These are phyloP conservation scores for Argynnis bischoffii DNA, from an alignment of 2,888 invertebrate species.

Conservation along the genomic window DNA sequence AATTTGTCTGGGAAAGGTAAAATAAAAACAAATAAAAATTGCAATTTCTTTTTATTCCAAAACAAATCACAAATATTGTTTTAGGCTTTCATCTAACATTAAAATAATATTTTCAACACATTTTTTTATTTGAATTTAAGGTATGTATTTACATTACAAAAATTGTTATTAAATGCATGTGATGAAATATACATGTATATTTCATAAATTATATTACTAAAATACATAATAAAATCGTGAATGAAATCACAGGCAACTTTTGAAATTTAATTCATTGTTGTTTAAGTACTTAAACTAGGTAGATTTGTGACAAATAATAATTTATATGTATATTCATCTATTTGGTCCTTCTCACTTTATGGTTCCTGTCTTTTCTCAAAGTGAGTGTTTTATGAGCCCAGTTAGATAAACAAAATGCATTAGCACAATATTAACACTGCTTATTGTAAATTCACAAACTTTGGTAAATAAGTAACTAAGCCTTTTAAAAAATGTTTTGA, in stretches of 20 bases:
- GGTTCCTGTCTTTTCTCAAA: not conserved
- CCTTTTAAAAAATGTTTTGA: no score
- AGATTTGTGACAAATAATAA: slow-evolving; percentile 12
- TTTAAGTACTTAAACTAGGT: slow-evolving; percentile 21
- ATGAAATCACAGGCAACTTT: slow-evolving; percentile 16
- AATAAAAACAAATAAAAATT: slow-evolving; percentile 6
- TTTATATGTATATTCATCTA: not conserved
- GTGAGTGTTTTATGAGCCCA: no score
- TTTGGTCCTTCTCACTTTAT: slow-evolving; percentile 20
- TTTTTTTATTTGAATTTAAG: not conserved
- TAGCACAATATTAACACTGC: no score
- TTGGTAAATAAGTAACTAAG: no score
- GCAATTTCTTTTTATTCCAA: slow-evolving; percentile 10
- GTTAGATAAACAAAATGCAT: no score
- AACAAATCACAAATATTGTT: slow-evolving; percentile 6
- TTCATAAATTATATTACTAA: slow-evolving; percentile 10
- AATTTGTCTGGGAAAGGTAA: not conserved
- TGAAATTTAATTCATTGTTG: slow-evolving; percentile 2
- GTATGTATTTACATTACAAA: slow-evolving; percentile 2
- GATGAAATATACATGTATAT: not conserved
- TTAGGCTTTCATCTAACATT: not conserved
- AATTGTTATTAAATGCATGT: slow-evolving; percentile 16
- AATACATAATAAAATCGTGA: slow-evolving; percentile 12
- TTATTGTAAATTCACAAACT: no score
- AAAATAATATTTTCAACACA: slow-evolving; percentile 5